Evolutionary conservation across 2,797 vertebrate genomes (phyloP), one percentile per base, ranked within the genome.

Genomic region (Hybognathus amarus): DNA sequence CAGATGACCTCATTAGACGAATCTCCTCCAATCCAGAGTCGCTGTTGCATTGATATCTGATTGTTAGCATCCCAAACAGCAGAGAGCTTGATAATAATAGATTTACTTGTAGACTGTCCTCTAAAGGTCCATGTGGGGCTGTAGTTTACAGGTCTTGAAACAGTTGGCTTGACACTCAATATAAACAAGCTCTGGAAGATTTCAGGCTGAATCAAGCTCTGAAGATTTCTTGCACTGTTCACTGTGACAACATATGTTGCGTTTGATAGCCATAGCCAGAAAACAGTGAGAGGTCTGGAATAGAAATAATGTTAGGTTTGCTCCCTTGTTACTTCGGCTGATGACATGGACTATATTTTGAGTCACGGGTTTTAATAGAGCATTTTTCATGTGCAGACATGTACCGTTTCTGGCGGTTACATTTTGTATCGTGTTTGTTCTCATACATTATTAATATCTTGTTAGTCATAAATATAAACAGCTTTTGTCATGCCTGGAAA

Each of bases 191-290:
- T 71, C 70, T 80, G 85, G 83, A 83, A 89, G 87, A 88, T 80
- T 88, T 92, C 90, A 87, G 93, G 92, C 93, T 92, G 93, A 93
- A 92, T 90, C 91, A 91, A 94, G 94, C 93, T 93, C 91, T 91
- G 91, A 92, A 93, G 90, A 92, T 92, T 93, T 91, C 90, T 90
- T 90, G 89, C 90, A 90, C 93, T 90, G 90, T 91, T 91, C 91
- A 66, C 93, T 90, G 92, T 86, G 90, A 93, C 93, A 93, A 93
- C 94, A 95, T 95, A 95, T 95, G 95, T 93, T 94, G 93, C 92
- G 92, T 91, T 86, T 87, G 87, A 92, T 92, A 91, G 92, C 90
- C 90, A 90, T 91, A 89, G 93, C 94, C 93, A 93, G 90, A 90
- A 90, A 92, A 91, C 95, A 94, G 94, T 90, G 79, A 92, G 94